A percentile compares a stretch with the other conserved stretches of the same genome.
Conservation (phyloP, 2,888 invertebrate genomes). For the Euplexia lucipara region DNA sequence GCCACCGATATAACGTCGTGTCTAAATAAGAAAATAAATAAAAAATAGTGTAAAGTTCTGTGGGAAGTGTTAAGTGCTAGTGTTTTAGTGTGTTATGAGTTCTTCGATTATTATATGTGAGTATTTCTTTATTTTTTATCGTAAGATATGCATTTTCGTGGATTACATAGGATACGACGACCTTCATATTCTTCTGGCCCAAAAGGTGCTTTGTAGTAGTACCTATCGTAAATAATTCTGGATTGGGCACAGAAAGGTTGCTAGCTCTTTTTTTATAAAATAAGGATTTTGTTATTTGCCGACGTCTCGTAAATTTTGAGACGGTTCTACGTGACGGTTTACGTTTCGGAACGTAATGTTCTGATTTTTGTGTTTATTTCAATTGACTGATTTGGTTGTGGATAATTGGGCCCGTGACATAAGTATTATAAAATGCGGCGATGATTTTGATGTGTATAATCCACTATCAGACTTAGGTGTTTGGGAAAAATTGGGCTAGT, state of each 20-base stretch:
- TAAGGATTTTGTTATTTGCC: conserved; percentile 38
- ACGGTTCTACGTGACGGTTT: conserved; percentile 19
- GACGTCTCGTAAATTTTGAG: conserved; percentile 14
- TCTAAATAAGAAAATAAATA: conserved; percentile 70
- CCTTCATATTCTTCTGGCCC: conserved; percentile 58
- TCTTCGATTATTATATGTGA: conserved; percentile 42
- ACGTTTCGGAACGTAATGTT: neutral
- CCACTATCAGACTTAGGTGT: too few species aligned
- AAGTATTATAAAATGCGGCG: neutral
- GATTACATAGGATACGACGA: conserved; percentile 49
- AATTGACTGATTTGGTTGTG: neutral
- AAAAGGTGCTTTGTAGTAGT: conserved; percentile 49
- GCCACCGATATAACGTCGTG: conserved; percentile 68
- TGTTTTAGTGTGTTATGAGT: conserved; percentile 59
- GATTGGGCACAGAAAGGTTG: conserved; percentile 44
- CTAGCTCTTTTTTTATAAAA: conserved; percentile 55
- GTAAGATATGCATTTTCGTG: conserved; percentile 51
- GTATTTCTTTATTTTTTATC: conserved; percentile 43
- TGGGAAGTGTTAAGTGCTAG: conserved; percentile 69
- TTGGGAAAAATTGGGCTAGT: too few species aligned
- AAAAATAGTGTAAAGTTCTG: conserved; percentile 64
- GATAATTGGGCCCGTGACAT: neutral
- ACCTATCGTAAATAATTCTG: conserved; percentile 65
- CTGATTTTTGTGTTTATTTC: conserved; percentile 3
- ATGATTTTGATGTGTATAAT: too few species aligned